phyloP scores from a whole-genome alignment of 2,888 invertebrate genomes.

The Mythimna ferrago region DNA sequence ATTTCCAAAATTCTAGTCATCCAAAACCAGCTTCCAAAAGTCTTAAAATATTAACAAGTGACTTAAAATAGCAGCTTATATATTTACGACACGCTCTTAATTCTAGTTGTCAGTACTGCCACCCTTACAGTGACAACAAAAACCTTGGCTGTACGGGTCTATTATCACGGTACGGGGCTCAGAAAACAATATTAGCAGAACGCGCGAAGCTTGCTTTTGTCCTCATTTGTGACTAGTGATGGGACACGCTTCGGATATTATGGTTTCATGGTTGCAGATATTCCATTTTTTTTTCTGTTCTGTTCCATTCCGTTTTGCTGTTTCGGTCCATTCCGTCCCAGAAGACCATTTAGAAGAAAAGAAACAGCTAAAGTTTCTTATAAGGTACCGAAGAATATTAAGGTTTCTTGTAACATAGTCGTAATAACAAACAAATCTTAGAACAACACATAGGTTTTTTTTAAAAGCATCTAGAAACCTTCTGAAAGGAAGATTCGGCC shows the following conservation, averaged over 20 bases:
- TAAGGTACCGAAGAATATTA: background rate
- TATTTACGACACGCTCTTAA: background rate
- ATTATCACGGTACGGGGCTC: conserved; percentile 39
- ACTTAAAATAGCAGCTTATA: background rate
- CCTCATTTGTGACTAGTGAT: conserved; percentile 29
- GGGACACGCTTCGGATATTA: conserved; percentile 1
- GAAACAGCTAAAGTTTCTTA: background rate
- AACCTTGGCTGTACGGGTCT: conserved; percentile 31
- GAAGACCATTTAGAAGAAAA: no score
- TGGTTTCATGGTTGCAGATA: background rate
- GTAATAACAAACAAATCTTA: no score
- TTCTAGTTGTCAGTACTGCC: conserved; percentile 8
- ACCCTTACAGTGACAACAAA: conserved; percentile 26
- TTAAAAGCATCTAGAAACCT: no score
- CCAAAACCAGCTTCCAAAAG: no score
- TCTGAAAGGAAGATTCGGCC: no score
- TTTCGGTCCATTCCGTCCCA: no score
- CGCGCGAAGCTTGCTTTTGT: conserved; percentile 44
- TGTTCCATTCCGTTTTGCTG: no score
- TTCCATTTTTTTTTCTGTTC: no score
- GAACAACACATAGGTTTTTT: no score
- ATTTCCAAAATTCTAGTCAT: no score
- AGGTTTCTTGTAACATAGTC: background rate
- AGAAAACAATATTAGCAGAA: conserved; percentile 54
- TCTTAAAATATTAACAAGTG: background rate